Conservation (phyloP, 2,113 vertebrate genomes). For the Camelus bactrianus region DNA sequence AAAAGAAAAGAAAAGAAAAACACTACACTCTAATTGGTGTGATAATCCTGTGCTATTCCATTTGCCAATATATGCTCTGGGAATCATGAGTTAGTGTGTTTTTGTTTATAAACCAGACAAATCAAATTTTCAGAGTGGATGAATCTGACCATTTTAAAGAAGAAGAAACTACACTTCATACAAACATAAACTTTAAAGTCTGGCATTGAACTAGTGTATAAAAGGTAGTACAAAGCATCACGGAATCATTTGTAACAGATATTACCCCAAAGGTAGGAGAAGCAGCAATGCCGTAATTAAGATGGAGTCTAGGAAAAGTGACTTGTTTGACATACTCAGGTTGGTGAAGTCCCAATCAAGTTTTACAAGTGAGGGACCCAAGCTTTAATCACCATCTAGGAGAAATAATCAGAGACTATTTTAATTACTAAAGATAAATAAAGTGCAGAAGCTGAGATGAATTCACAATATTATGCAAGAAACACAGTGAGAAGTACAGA, state of each 20-base stretch:
- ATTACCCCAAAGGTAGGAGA: neutral
- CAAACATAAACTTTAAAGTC: neutral
- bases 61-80: neutral
- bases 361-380: neutral
- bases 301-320: neutral
- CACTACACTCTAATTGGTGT: neutral
- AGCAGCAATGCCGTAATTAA: neutral
- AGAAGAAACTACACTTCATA: neutral
- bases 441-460: neutral
- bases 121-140: constrained; percentile 28
- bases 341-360: neutral
- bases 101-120: constrained; percentile 42
- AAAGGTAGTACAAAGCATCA: constrained; percentile 7
- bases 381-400: neutral
- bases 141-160: neutral
- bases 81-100: neutral
- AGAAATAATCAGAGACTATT: neutral
- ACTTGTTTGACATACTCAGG: neutral
- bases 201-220: constrained; percentile 17
- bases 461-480: neutral
- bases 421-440: neutral
- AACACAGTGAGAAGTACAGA: neutral
- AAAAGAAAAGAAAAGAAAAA: neutral
- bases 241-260: neutral
- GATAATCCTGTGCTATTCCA: neutral